phyloP scores from a whole-genome alignment of 1,140 invertebrate genomes.

The Tetragnatha versicolor region DNA sequence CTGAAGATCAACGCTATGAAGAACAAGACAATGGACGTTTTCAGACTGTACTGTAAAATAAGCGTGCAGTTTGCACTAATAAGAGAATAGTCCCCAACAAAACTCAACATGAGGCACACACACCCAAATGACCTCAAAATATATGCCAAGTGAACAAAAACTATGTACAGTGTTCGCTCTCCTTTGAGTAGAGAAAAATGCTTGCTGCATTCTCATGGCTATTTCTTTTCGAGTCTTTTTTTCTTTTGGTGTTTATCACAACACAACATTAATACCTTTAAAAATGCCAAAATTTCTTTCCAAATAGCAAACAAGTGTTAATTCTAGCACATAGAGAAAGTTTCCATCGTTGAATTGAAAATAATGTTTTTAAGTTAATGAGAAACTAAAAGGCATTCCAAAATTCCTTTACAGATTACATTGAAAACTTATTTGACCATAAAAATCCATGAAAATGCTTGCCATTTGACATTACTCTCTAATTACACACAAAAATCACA shows the following conservation, averaged over 20 bases:
- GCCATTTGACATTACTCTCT: neutral
- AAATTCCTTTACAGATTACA: no score
- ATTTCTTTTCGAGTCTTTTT: no score
- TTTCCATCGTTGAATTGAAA: no score
- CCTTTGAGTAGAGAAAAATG: neutral
- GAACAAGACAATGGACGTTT: constrained; percentile 24
- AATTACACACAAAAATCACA: neutral
- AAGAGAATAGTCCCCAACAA: neutral
- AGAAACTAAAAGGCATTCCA: no score
- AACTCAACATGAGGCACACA: constrained; percentile 2
- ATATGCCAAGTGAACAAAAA: constrained; percentile 30
- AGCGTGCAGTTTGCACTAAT: neutral
- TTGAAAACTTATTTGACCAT: no score
- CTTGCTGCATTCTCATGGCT: no score
- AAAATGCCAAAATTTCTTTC: no score
- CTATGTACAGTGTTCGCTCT: constrained; percentile 26
- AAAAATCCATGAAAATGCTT: constrained; percentile 6
- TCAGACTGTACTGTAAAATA: constrained; percentile 8
- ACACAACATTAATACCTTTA: no score
- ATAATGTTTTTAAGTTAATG: no score
- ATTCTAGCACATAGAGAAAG: no score
- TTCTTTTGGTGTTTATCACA: no score
- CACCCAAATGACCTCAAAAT: neutral
- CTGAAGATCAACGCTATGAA: neutral
- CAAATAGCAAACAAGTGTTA: no score